Base-by-base conservation (phyloP, 2,888 invertebrate species). In the Gandaritis pyraliata region DNA sequence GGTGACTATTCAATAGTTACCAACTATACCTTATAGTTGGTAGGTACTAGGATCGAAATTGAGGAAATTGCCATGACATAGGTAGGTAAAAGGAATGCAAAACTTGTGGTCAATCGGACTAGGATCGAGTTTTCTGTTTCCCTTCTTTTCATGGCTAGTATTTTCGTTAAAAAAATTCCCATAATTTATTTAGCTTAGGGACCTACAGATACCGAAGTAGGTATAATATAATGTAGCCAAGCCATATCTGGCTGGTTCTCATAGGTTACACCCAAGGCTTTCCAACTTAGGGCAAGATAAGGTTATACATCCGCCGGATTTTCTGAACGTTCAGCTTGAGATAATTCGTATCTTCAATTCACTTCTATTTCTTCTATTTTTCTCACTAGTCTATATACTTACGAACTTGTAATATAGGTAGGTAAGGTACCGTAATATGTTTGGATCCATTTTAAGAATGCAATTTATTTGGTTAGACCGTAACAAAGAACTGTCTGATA, bases 231-330 rank as follows among this genome's bases (percentile, higher is more conserved):
- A 71, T 68, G 56, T 45, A 64, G 71, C 73, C 71, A 66, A 69
- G 70, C 67, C 70, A 59, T 59, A 66, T 65, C 52, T 66, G 73
- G 74, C 80, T 75, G 81, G 77, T 85, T 83, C 81, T 78, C 83
- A 83, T 75, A 82, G 71, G 52, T 47, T 84, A 80, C 87, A 81
- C 87, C 88, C 61, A 68, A 64, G 15, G 56, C 76, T 81, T 81
- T 78, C 80, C 81, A 75, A 86, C 78, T 87, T 83, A 81, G 78
- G 81, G 68, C 65, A 71, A 85, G 90, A 90, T 90, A 88, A 90
- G 79, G 71, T 57, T 72, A 81, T 76, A 85, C 86, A 84, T 90
- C 90, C 90, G 89, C 87, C 85, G 83, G 83, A 81, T 78, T 80
- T 73, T 78, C 72, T 80, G 76, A 81, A 81, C 77, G 76, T 76